Base-by-base conservation (phyloP, 2,888 invertebrate species). In the Leptogaster cylindrica region DNA sequence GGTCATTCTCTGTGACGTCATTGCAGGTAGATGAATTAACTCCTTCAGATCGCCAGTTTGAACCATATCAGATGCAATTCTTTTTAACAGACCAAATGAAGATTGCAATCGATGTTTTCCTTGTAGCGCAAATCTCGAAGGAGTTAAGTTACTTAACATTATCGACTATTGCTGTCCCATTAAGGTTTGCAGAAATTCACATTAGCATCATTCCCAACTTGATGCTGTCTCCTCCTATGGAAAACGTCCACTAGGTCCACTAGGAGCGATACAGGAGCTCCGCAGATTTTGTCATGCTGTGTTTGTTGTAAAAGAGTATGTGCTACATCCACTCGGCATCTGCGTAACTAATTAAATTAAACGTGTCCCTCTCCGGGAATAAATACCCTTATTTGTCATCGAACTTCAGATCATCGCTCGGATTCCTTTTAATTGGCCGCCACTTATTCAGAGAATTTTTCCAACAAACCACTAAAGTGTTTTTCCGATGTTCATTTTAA, bases 1-100 rank as follows among this genome's bases (percentile, higher is more conserved):
- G 68, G 68, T 64, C 68, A 65, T 55, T 65, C 65, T 55, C 50
- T 20, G 65, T 68, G 68, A 68, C 68, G 65, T 55, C 65, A 65
- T 33, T 31, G 65, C 23, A 55, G 41, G 39, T 65, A 52, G 52
- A 55, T 36, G 46, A 41, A 41, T 33, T 55, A 12, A 48, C 31
- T 25, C 23, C 58, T 68, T 63, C 39, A 28, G 67, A n/a, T 51
- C 58, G 68, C 64, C 44, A 44, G 46, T 68, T 46, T 65, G 65
- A 63, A 65, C 65, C 28, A 41, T 65, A 68, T 55, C 65, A 65
- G 63, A 65, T 65, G 55, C 23, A 23, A 39, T 55, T 14, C 10
- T 39, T 23, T 14, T 23, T 36, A 14, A 36, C 39, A 23, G 20
- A 36, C 55, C 36, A 55, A 55, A 55, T 20, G 36, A 10, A 39